phyloP scores from a whole-genome alignment of 2,888 invertebrate genomes.

The Himalopsyche anomala region DNA sequence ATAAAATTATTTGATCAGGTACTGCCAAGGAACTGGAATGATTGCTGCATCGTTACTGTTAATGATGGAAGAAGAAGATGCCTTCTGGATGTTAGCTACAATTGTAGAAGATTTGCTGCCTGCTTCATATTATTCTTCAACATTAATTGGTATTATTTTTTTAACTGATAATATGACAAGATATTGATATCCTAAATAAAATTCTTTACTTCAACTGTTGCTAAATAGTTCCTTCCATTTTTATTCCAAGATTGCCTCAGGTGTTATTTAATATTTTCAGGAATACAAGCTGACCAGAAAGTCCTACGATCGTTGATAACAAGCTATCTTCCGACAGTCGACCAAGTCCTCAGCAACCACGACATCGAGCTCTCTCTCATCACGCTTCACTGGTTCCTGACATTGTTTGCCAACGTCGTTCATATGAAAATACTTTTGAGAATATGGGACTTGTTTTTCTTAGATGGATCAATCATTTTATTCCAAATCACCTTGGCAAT shows the following conservation, averaged over 20 bases:
- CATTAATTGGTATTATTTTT: slow-evolving; percentile 82
- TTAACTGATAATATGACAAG: background rate
- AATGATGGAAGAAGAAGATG: slow-evolving; percentile 98
- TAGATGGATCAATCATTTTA: slow-evolving; percentile 95
- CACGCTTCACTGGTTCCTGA: slow-evolving; percentile 98
- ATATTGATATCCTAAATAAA: too few relatives aligned
- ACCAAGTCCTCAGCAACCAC: slow-evolving; percentile 93
- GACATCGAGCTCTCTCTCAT: slow-evolving; percentile 97
- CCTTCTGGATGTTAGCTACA: slow-evolving; percentile 99
- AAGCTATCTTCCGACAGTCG: slow-evolving; percentile 92
- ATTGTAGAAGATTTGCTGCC: slow-evolving; percentile 99
- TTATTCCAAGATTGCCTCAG: background rate
- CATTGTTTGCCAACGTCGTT: slow-evolving; percentile 96
- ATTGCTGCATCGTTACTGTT: slow-evolving; percentile 95
- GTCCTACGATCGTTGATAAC: slow-evolving; percentile 95
- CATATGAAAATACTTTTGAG: slow-evolving; percentile 95
- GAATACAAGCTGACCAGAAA: slow-evolving; percentile 96
- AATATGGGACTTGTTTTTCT: slow-evolving; percentile 98
- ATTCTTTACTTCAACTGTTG: too few relatives aligned
- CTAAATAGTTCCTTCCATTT: too few relatives aligned
- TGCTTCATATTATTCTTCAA: slow-evolving; percentile 97
- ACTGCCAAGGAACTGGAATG: slow-evolving; percentile 92
- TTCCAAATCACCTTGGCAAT: slow-evolving; percentile 97
- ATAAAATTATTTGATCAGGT: slow-evolving; percentile 71
- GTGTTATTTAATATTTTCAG: slow-evolving; percentile 70